phyloP scores from a whole-genome alignment of 2,113 vertebrate species.

The Nibea albiflora region DNA sequence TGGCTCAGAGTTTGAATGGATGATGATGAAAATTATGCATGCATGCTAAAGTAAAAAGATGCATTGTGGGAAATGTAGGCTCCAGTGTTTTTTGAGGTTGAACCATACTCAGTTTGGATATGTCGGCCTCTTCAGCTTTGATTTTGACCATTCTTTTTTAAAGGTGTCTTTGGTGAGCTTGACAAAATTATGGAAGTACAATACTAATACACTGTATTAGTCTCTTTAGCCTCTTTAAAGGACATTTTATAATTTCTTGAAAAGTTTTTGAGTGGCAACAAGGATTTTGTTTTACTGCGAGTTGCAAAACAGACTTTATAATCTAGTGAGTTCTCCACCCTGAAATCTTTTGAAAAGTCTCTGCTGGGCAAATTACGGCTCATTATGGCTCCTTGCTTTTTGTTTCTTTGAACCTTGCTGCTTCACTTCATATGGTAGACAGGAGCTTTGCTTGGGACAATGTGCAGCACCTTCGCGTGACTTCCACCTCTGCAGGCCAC shows the following conservation, averaged over 20 bases:
- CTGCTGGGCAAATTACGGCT: constrained; percentile 30
- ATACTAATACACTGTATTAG: background rate
- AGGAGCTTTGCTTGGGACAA: constrained; percentile 17
- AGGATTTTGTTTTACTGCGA: background rate
- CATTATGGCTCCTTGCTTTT: constrained; percentile 9
- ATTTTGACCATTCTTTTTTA: background rate
- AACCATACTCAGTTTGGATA: background rate
- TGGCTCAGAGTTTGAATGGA: background rate
- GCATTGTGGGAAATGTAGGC: background rate
- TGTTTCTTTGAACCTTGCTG: background rate
- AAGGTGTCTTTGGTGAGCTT: background rate
- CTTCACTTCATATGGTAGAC: background rate
- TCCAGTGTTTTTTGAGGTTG: background rate
- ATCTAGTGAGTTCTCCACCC: background rate
- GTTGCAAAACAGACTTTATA: background rate
- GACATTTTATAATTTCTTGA: background rate
- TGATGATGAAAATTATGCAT: background rate
- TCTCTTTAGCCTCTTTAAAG: background rate
- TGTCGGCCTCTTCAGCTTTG: background rate
- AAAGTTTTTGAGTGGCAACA: background rate
- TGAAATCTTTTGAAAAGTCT: constrained; percentile 7
- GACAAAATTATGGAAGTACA: background rate
- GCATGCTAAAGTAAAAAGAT: too few species aligned
- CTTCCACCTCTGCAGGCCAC: constrained; percentile 71
- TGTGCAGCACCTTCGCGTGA: constrained; percentile 70